Base-by-base conservation (phyloP, 2,113 vertebrate genomes). In the Planiliza haematocheilus region DNA sequence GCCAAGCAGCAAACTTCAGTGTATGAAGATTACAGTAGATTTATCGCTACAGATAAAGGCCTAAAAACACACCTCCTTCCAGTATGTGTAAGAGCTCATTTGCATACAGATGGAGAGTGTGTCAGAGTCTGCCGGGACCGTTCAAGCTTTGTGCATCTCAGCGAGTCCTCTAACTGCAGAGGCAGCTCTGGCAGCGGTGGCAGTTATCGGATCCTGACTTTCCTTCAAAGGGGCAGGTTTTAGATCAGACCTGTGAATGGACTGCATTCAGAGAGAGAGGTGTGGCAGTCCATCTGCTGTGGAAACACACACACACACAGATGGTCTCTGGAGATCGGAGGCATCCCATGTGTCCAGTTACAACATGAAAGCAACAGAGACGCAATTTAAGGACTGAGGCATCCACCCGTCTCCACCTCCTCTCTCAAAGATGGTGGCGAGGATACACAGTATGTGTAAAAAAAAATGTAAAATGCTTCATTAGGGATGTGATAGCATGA, bases 71-170 rank as follows among this genome's bases (percentile, higher is more conserved):
- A 36, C 38, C 55, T 34, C 30, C 42, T 18, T 46, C 20, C 36
- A 39, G 11, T 17, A 8, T 16, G 42, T 24, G 7, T 41, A 21
- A 36, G 55, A 46, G 24, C 76, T 86, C n/a, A 86, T 89, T 89
- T 81, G 79, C 85, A 90, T 89, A 79, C 91, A 92, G 92, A 87
- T 93, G 92, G 92, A 81, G 70, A 92, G 82, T 81, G 88, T 66
- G 81, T 62, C 81, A 13, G n/a, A n/a, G 42, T 85, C 82, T 58
- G 67, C 66, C 78, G 57, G 42, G 91, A 88, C 88, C 83, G 80
- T 73, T 73, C 69, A 72, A 75, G 83, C 59, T 71, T 83, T 74
- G 78, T 87, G 70, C 63, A 70, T 61, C 39, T 58, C 48, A 36
- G 37, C 49, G 37, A 36, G 0, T 79, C 74, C 82, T 38, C 41